Percentiles rank a stretch among this genome's conserved stretches.
Conservation (phyloP, 2,797 vertebrate species). For the Lateolabrax maculatus region DNA sequence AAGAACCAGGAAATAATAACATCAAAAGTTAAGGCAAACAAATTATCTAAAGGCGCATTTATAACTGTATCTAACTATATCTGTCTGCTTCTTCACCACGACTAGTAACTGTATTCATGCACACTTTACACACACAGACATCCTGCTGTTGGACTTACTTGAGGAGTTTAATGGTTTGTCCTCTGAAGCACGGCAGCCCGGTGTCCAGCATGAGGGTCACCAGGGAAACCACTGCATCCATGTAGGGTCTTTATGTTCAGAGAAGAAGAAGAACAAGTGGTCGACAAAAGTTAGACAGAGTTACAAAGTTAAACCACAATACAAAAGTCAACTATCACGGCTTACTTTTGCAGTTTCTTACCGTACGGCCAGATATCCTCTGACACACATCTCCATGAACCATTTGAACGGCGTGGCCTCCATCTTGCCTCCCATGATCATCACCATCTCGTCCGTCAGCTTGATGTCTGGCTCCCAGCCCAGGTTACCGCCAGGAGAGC, state of each 20-base stretch:
- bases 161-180: constrained; percentile 97
- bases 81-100: no score
- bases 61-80: no score
- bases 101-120: neutral
- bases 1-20: no score
- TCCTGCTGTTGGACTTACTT: constrained; percentile 86
- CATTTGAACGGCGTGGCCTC: constrained; percentile 98
- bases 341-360: constrained; percentile 70
- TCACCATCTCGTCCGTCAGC: constrained; percentile 98
- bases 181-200: constrained; percentile 96
- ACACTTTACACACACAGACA: neutral
- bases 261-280: neutral
- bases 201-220: constrained; percentile 98
- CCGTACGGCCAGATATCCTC: constrained; percentile 96
- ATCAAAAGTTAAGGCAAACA: no score
- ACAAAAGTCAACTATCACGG: neutral
- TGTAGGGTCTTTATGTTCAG: constrained; percentile 89
- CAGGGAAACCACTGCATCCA: constrained; percentile 97
- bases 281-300: neutral
- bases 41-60: no score
- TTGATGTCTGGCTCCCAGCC: constrained; percentile 99
- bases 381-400: constrained; percentile 99
- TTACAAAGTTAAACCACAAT: neutral
- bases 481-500: constrained; percentile 96
- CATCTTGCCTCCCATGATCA: constrained; percentile 99